Base-by-base conservation (phyloP, 2,113 vertebrate species). In the Phaethon lepturus region DNA sequence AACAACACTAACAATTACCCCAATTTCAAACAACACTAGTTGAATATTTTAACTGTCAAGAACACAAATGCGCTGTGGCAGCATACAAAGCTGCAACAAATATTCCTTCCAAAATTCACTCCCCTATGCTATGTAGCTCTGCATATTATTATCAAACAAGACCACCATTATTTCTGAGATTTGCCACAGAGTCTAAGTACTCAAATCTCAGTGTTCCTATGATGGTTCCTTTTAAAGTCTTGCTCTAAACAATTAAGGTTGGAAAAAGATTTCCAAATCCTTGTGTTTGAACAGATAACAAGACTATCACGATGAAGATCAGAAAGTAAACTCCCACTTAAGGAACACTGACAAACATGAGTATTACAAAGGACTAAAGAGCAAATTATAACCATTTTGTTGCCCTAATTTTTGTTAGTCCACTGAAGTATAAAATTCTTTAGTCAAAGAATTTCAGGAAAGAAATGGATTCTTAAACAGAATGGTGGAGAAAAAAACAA, bases 21-120 rank as follows among this genome's bases (percentile, higher is more conserved):
- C 40, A 50, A 53, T 79, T 96, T 86, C 75, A 88, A 82, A 88
- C 42, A 74, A 38, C 25, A 25, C 50, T 75, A 71, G n/a, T 17
- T 92, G 42, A 85, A 55, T 75, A 87, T 59, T 94, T 96, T 47
- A 75, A 38, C 81, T 52, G 69, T 75, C 92, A 94, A 78, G 74
- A 38, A 1, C 60, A 87, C 31, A 87, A 81, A 45, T 53, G 22
- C 67, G 42, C 87, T 52, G 52, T 52, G 53, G 74, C 7, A 12
- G 81, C 52, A 88, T 1, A 3, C 6, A 40, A 92, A 87, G 23
- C 13, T 44, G 25, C 56, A 90, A 59, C 31, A 79, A 64, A 74
- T 52, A n/a, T 28, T 31, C 28, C 49, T 42, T 52, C 73, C 28
- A 52, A 74, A 60, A 63, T 42, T 42, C 35, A 38, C 52, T 81